Evolutionary conservation across 2,888 invertebrate species (phyloP).

Genomic region (Ophion slaviceki): DNA sequence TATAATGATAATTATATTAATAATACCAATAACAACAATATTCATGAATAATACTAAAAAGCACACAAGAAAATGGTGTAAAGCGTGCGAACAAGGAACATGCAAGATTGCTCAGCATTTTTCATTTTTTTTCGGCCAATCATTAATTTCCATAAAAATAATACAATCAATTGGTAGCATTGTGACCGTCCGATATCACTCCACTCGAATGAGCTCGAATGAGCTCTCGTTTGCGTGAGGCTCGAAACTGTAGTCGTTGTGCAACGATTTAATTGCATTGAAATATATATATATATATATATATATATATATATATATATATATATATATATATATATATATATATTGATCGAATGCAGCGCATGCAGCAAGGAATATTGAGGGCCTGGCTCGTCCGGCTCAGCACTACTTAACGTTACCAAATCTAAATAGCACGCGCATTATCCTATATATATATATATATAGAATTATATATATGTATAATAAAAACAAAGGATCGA

Average conservation of each 20-base stretch:
- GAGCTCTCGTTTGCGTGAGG: constrained; percentile 29
- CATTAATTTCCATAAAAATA: constrained; percentile 1
- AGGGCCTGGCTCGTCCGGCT: constrained; percentile 43
- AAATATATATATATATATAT: no score
- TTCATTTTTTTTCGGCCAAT: neutral
- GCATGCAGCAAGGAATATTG: constrained; percentile 40
- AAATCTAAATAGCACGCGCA: constrained; percentile 17
- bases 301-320: neutral
- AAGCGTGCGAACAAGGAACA: constrained; percentile 53
- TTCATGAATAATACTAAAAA: constrained; percentile 24
- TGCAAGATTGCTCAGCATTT: constrained; percentile 25
- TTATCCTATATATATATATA: neutral
- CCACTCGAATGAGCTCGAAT: constrained; percentile 48
- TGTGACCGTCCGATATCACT: constrained; percentile 35
- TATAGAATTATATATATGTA: neutral
- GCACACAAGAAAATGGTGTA: constrained; percentile 29
- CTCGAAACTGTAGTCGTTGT: constrained; percentile 17
- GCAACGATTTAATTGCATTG: constrained; percentile 15
- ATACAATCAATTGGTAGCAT: constrained; percentile 11
- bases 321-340: no score
- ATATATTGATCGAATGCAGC: constrained; percentile 10
- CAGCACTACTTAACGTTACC: constrained; percentile 32
- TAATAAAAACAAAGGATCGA: constrained; percentile 40
- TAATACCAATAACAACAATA: constrained; percentile 13
- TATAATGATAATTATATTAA: neutral